Conservation (phyloP, 2,113 vertebrate genomes). For the Rousettus leschenaultii region DNA sequence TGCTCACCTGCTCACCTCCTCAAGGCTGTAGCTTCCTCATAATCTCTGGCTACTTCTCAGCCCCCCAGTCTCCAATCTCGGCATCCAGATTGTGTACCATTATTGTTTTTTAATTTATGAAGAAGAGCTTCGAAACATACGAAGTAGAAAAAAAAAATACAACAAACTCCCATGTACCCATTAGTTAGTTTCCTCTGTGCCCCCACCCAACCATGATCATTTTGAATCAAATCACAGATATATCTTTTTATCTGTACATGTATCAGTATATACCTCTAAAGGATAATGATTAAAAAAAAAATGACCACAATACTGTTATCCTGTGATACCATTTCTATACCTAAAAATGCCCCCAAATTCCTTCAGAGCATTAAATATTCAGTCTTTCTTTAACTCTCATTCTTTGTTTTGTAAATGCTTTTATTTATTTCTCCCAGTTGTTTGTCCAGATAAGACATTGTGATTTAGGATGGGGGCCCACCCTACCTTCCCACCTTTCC, state of each 20-base stretch:
- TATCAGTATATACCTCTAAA: neutral
- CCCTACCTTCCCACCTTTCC: too few relatives aligned
- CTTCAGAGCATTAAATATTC: too few relatives aligned
- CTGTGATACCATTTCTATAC: neutral
- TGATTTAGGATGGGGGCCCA: neutral
- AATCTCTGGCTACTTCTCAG: neutral
- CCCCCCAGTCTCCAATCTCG: neutral
- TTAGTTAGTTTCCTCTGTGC: neutral
- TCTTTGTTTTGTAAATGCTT: neutral
- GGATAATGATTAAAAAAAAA: neutral
- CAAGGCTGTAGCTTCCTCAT: neutral
- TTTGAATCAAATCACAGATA: neutral
- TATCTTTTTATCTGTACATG: neutral
- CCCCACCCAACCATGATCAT: neutral
- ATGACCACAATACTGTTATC: too few relatives aligned
- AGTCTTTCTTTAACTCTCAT: neutral
- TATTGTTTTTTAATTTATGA: neutral
- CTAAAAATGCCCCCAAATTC: neutral
- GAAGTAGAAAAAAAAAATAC: neutral
- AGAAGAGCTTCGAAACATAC: neutral
- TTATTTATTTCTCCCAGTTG: neutral
- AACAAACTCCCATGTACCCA: too few relatives aligned
- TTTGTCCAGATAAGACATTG: neutral
- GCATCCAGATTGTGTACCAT: neutral
- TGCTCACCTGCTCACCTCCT: neutral